These are phyloP conservation scores for Phenganax stokvisi DNA, from an alignment of 92 coral and sea anemone genomes.

Conservation along the genomic window DNA sequence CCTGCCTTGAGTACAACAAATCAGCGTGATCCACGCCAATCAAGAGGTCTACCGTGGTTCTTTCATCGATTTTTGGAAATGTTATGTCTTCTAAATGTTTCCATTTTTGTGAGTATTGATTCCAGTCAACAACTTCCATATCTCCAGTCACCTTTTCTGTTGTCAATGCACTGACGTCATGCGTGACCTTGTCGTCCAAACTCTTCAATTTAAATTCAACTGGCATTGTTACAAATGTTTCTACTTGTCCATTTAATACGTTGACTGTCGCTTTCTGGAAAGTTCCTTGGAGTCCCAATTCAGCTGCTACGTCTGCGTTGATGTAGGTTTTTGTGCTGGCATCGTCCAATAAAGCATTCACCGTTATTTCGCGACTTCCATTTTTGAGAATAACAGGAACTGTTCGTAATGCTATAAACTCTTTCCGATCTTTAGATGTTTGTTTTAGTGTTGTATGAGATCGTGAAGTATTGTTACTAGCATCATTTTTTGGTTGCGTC, in stretches of 20 bases:
- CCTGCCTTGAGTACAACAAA: neutral
- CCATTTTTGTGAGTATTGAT: slow-evolving; percentile 15
- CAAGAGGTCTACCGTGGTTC: slow-evolving; percentile 3
- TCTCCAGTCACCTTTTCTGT: slow-evolving; percentile 23
- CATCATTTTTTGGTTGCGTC: neutral
- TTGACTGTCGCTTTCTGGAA: neutral
- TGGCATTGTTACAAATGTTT: slow-evolving; percentile 54
- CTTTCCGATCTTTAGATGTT: neutral
- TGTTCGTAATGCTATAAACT: neutral
- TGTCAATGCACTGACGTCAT: neutral
- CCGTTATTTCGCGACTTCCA: neutral
- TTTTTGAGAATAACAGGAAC: neutral
- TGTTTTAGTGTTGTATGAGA: neutral
- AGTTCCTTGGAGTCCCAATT: slow-evolving; percentile 8
- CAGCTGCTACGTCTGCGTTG: slow-evolving; percentile 2
- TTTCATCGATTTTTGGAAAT: slow-evolving; percentile 20
- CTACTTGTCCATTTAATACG: slow-evolving; percentile 50
- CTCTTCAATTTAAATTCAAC: slow-evolving; percentile 48
- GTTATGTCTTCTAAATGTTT: slow-evolving; percentile 18
- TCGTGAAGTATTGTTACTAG: neutral
- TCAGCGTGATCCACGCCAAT: neutral
- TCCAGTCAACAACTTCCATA: slow-evolving; percentile 25
- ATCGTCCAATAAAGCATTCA: neutral
- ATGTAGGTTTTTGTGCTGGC: neutral
- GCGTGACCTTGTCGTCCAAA: slow-evolving; percentile 17